These are phyloP conservation scores for Uria aalge DNA, from an alignment of 2,113 vertebrate genomes.

Conservation along the genomic window DNA sequence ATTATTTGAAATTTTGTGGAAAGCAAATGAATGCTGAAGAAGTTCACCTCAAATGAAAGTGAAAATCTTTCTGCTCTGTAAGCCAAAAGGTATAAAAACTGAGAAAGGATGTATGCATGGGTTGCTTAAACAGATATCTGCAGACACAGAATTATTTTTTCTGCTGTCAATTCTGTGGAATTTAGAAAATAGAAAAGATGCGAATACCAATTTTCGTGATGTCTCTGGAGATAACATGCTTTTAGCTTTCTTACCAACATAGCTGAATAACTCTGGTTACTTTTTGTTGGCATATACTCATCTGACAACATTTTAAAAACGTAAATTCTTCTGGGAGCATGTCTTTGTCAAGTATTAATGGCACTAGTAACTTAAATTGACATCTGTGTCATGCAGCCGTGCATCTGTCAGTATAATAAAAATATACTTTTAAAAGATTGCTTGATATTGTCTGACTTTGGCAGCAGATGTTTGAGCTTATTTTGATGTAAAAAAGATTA, in stretches of 20 bases:
- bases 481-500: constrained; percentile 64
- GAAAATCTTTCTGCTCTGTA: background rate
- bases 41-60: background rate
- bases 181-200: background rate
- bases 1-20: background rate
- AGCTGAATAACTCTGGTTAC: constrained; percentile 21
- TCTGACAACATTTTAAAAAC: constrained; percentile 58
- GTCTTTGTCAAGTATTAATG: constrained; percentile 64
- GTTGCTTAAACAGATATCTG: background rate
- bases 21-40: background rate
- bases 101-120: background rate
- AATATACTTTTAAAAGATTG: constrained; percentile 55
- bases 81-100: background rate
- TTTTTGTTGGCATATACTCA: constrained; percentile 28
- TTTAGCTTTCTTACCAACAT: constrained; percentile 42
- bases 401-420: constrained; percentile 66
- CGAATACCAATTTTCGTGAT: background rate
- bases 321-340: constrained; percentile 52
- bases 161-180: background rate
- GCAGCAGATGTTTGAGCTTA: constrained; percentile 61
- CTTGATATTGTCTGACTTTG: constrained; percentile 51
- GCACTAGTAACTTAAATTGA: constrained; percentile 64
- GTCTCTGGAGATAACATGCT: constrained; percentile 46
- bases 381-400: constrained; percentile 62
- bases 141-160: background rate